Percentiles rank a stretch among this genome's conserved stretches.
These are phyloP conservation scores for Lepidocyrtinus sp. DNA, from an alignment of 2,888 invertebrate genomes.

Conservation along the genomic window DNA sequence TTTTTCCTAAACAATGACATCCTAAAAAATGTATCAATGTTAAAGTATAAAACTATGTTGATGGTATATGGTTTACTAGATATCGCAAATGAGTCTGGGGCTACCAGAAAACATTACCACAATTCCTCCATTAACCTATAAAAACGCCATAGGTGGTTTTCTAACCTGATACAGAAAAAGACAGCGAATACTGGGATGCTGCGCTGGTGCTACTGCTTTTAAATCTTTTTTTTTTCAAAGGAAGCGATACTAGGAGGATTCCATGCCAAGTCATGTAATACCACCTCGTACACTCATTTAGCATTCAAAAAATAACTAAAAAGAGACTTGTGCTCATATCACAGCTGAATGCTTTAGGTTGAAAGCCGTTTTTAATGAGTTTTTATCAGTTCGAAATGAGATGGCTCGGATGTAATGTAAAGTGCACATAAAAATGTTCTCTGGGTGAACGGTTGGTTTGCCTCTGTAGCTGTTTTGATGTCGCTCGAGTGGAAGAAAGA, in stretches of 20 bases:
- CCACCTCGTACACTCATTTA: constrained; percentile 18
- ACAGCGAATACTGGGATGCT: not conserved
- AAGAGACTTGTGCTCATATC: not conserved
- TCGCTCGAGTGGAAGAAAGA: constrained; percentile 2
- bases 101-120: not conserved
- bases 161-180: not conserved
- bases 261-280: constrained; percentile 8
- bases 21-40: not conserved
- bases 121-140: constrained; percentile 40
- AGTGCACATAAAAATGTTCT: not conserved
- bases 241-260: constrained; percentile 13
- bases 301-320: constrained; percentile 22
- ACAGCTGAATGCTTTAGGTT: not conserved
- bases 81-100: not conserved
- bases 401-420: not conserved
- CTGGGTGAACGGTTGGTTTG: not conserved
- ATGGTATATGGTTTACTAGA: not conserved
- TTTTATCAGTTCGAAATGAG: not conserved
- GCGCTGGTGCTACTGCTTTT: not conserved
- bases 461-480: not conserved
- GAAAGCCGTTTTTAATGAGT: not conserved
- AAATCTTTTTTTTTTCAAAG: not conserved
- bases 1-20: not conserved
- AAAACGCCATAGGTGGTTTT: constrained; percentile 48
- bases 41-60: not conserved